A percentile compares a stretch with the other conserved stretches of the same genome.
Conservation (phyloP, 2,113 vertebrate species). For the Mirounga angustirostris region DNA sequence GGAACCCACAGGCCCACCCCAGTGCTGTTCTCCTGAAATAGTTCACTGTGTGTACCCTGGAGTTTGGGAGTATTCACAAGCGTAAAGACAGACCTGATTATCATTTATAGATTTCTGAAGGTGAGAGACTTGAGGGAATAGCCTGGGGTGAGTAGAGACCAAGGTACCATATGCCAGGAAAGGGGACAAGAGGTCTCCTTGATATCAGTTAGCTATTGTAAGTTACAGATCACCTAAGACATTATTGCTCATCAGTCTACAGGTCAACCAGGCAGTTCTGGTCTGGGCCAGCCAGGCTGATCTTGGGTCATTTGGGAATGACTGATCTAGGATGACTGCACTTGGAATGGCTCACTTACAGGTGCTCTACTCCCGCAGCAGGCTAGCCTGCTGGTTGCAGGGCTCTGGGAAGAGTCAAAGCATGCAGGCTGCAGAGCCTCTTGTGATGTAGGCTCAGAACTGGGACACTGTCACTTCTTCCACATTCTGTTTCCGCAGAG, state of each 20-base stretch:
- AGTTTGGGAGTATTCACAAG: background rate
- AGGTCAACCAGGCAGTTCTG: background rate
- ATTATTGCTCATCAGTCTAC: background rate
- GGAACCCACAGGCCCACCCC: background rate
- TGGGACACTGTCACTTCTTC: background rate
- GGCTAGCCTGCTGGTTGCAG: background rate
- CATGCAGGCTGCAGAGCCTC: background rate
- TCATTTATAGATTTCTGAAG: constrained; percentile 7
- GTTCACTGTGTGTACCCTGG: background rate
- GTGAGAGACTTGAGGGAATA: constrained; percentile 3
- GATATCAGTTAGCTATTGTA: background rate
- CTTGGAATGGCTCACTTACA: background rate
- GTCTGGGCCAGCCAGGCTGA: background rate
- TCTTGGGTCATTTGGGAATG: background rate
- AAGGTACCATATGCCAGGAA: background rate
- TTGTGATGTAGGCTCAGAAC: constrained; percentile 40
- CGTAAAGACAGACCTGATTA: background rate
- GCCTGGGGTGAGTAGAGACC: background rate
- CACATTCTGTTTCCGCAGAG: background rate
- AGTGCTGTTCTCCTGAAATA: background rate
- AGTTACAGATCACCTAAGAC: background rate
- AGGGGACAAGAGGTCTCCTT: background rate
- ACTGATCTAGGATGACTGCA: background rate
- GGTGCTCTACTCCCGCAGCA: background rate
- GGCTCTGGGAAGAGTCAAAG: background rate